Evolutionary conservation across 2,797 vertebrate genomes (phyloP), one percentile per base, ranked within the genome.

Genomic region (Ctenopoma kingsleyae): DNA sequence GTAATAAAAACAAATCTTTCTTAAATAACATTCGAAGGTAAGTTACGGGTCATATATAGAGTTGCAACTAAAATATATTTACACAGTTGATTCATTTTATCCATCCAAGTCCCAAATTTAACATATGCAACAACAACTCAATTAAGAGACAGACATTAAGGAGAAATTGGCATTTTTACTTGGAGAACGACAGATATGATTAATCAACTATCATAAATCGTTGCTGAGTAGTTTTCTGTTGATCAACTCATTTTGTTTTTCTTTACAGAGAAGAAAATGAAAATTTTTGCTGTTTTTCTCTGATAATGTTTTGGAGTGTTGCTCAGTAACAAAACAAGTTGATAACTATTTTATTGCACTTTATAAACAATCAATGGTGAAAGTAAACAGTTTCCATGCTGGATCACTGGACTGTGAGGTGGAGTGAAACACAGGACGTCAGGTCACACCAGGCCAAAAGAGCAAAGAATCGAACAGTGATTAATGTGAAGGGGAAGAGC

Each of bases 381-480:
- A 16, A n/a, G 22, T n/a, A 8, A 57, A 38, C 30, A 30, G 27
- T 30, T 30, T 30, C 27, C 38, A 13, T 40, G 4, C 12, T 23
- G 16, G 11, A 55, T 61, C 25, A 61, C 4, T 12, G n/a, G 53
- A 40, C 16, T 35, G 20, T 44, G 35, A 41, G 8, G 12, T 30
- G n/a, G 44, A 70, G n/a, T 9, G 16, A 38, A 16, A 56, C 19
- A 17, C 23, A 6, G 2, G n/a, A 64, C 43, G 3, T 17, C 17
- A 40, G 27, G 55, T 69, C 67, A 64, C 56, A 53, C 32, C 71
- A 54, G 61, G 54, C 50, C 50, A 27, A 51, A 57, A 70, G 55
- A 60, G 27, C 9, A 40, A 19, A 68, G 25, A 55, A 27, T 11
- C 4, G 8, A 40, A 46, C 46, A 43, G 43, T n/a, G 46, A 46